Evolutionary conservation across 2,888 invertebrate genomes (phyloP).

Genomic region (Volucella bombylans): DNA sequence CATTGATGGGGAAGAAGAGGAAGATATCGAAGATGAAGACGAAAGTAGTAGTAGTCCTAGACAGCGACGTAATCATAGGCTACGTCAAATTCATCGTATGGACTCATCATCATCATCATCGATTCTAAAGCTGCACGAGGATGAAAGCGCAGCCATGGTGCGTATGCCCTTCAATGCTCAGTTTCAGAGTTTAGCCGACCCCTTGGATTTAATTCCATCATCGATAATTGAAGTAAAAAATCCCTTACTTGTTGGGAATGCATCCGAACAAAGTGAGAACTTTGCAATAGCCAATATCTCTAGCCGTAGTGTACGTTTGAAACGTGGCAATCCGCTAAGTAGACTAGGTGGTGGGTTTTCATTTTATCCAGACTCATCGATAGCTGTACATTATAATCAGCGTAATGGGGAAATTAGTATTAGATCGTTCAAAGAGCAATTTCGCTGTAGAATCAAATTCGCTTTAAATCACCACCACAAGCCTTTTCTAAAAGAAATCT

Average conservation of each 20-base stretch:
- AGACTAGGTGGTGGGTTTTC: constrained; percentile 79
- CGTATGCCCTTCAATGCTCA: constrained; percentile 68
- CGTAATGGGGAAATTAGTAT: constrained; percentile 80
- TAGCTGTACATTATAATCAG: constrained; percentile 80
- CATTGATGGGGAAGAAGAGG: constrained; percentile 75
- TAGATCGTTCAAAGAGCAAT: constrained; percentile 81
- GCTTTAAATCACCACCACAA: constrained; percentile 80
- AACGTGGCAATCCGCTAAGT: constrained; percentile 57
- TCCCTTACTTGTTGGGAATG: constrained; percentile 54
- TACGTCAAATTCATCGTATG: constrained; percentile 65
- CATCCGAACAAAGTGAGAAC: constrained; percentile 37
- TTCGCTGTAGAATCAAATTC: constrained; percentile 79
- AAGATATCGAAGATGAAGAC: constrained; percentile 62
- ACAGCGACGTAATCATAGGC: constrained; percentile 59
- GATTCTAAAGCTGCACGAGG: constrained; percentile 62
- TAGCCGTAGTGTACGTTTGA: constrained; percentile 59
- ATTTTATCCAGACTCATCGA: constrained; percentile 79
- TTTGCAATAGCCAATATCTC: constrained; percentile 47
- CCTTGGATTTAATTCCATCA: constrained; percentile 80
- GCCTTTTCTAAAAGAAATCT: constrained; percentile 81
- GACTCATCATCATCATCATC: constrained; percentile 69
- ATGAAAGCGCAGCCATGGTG: constrained; percentile 69
- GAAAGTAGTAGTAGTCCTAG: constrained; percentile 63
- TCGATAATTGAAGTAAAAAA: constrained; percentile 78
- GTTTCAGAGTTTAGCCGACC: constrained; percentile 76